Evolutionary conservation across 2,113 vertebrate species (phyloP), one percentile per base, ranked within the genome.

Genomic region (Sisor rabdophorus): DNA sequence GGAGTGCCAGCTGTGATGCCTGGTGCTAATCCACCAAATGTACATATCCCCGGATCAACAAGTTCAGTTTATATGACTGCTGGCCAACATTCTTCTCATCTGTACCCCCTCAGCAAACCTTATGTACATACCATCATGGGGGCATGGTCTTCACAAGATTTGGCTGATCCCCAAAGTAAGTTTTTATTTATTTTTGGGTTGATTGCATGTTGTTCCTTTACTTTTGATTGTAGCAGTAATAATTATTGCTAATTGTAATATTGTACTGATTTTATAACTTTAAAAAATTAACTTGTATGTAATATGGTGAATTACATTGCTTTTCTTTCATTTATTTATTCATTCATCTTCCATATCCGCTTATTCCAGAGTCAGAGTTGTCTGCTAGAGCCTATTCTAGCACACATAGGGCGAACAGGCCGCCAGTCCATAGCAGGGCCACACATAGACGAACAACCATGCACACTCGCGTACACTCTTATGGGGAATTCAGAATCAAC

Each of bases 91-190:
- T 48, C 81, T 83, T 48, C 81, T 13, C 88, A 88, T 36, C 55
- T 85, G 24, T 54, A 80, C 74, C 73, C 92, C 20, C 84, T 91
- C 11, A 87, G 83, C 20, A 93, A 92, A 68, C 40, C 88, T 4
- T 92, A 87, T 82, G 19, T 71, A 60, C 93, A 90, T 0, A 78
- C 86, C 76, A 71, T 87, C 58, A 40, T 76, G 64, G 87, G 84
- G 53, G 75, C 89, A 0, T 92, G 94, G 91, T 64, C 87, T 16
- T 71, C 89, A 67, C 79, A 81, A 3, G 84, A 80, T 72, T 83
- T 93, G 60, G 89, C 86, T n/a, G 88, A 87, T 78, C 84, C 90
- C 8, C 80, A 79, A 87, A 93, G 95, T 97, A 90, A 90, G 91
- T 77, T 24, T 5, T 47, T 20, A 0, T 63, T 52, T 17, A 28